Conservation (phyloP, 2,797 vertebrate genomes). For the Gallinago nigripennis region DNA sequence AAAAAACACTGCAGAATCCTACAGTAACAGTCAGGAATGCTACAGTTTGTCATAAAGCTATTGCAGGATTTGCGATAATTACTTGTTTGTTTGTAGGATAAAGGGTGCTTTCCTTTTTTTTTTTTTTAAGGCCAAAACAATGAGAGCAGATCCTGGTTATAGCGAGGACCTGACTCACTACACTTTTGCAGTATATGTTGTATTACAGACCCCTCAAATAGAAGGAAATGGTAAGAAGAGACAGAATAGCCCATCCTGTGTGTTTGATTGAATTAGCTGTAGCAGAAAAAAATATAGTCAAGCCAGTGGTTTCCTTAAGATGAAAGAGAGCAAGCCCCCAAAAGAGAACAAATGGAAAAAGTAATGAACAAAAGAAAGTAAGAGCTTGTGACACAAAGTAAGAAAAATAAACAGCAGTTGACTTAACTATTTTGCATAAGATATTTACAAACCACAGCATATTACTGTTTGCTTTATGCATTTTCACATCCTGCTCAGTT, state of each 20-base stretch:
- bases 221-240: neutral
- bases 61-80: conserved; percentile 44
- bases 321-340: neutral
- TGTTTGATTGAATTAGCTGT: conserved; percentile 27
- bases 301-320: conserved; percentile 50
- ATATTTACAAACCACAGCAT: conserved; percentile 82
- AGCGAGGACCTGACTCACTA: neutral
- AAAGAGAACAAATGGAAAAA: conserved; percentile 55
- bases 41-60: conserved; percentile 11
- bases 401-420: conserved; percentile 76
- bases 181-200: neutral
- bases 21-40: neutral
- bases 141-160: neutral
- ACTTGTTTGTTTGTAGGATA: conserved; percentile 29
- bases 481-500: conserved; percentile 82
- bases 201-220: neutral
- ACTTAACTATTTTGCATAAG: conserved; percentile 80
- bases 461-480: conserved; percentile 78
- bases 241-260: neutral
- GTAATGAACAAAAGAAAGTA: conserved; percentile 66
- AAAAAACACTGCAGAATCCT: neutral
- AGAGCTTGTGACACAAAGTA: conserved; percentile 73
- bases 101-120: neutral
- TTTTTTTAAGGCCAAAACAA: neutral
- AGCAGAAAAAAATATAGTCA: conserved; percentile 41